Percentiles rank a stretch among this genome's conserved stretches.
Conservation (phyloP, 2,113 vertebrate genomes). For the Rhinogobius similis region DNA sequence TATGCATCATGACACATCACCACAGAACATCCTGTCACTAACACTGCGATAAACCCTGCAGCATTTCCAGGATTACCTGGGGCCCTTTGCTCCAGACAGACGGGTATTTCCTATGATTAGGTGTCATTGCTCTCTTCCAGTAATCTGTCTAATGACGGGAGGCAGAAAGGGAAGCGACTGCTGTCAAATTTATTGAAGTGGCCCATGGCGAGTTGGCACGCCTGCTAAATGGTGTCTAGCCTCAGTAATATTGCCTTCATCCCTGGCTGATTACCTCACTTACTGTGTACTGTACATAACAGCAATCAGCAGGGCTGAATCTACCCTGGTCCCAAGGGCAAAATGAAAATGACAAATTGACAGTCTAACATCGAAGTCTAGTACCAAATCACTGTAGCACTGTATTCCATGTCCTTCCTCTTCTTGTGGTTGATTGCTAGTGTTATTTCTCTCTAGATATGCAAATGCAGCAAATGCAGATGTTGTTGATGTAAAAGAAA, state of each 20-base stretch:
- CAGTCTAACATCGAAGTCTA: background rate
- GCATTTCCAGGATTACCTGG: slow-evolving; percentile 45
- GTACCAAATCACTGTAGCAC: slow-evolving; percentile 11
- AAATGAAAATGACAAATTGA: slow-evolving; percentile 47
- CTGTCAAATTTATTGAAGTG: slow-evolving; percentile 75
- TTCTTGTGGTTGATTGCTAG: slow-evolving; percentile 16
- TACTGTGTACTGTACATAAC: slow-evolving; percentile 51
- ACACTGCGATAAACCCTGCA: slow-evolving; percentile 30
- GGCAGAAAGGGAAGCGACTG: slow-evolving; percentile 61
- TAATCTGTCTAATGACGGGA: slow-evolving; percentile 72
- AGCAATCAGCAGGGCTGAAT: slow-evolving; percentile 30
- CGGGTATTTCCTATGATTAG: slow-evolving; percentile 70
- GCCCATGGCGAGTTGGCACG: slow-evolving; percentile 72
- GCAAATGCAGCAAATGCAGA: slow-evolving; percentile 72
- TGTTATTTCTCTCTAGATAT: slow-evolving; percentile 66
- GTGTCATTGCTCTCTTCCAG: slow-evolving; percentile 63
- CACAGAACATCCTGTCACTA: slow-evolving; percentile 21
- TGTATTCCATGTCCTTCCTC: background rate
- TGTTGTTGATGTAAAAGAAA: slow-evolving; percentile 71
- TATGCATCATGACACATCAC: slow-evolving; percentile 44
- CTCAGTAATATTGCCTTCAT: slow-evolving; percentile 59
- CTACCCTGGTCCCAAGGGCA: slow-evolving; percentile 46
- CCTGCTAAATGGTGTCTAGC: slow-evolving; percentile 66
- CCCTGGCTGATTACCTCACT: slow-evolving; percentile 59
- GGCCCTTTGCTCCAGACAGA: slow-evolving; percentile 56